Evolutionary conservation across 1,140 invertebrate species (phyloP).

Genomic region (Episyrphus balteatus): DNA sequence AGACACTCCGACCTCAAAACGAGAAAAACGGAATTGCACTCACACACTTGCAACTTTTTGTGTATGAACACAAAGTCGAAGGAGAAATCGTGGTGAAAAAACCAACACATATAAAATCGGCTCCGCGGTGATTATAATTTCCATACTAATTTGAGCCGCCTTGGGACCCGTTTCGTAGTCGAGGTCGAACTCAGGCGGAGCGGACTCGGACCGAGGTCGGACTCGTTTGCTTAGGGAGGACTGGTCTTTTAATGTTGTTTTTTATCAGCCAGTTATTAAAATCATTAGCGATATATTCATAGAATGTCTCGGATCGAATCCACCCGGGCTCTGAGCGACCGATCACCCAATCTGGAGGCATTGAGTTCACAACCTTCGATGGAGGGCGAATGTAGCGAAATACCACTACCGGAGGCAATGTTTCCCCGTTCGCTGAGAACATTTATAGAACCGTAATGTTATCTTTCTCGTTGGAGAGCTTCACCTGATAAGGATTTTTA

Average conservation of each 20-base stretch:
- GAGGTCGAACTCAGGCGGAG: too few species aligned
- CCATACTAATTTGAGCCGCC: too few species aligned
- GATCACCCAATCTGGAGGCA: conserved; percentile 11
- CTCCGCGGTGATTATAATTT: too few species aligned
- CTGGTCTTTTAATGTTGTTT: not conserved
- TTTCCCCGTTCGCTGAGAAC: conserved; percentile 15
- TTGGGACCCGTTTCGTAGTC: too few species aligned
- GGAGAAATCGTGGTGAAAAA: too few species aligned
- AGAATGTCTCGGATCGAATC: not conserved
- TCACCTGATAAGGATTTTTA: conserved; percentile 28
- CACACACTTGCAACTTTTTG: too few species aligned
- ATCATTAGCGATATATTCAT: conserved; percentile 4
- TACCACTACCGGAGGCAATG: conserved; percentile 9
- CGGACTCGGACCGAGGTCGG: too few species aligned
- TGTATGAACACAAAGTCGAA: too few species aligned
- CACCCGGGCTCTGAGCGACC: not conserved
- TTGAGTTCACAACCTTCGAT: conserved; percentile 9
- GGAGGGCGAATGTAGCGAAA: conserved; percentile 16
- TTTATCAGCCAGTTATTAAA: not conserved
- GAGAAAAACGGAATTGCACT: too few species aligned
- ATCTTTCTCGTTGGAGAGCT: conserved; percentile 26
- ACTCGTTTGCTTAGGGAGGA: too few species aligned
- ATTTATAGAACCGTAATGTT: conserved; percentile 26
- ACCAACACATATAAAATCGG: too few species aligned
- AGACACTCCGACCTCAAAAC: too few species aligned